Evolutionary conservation across 2,888 invertebrate genomes (phyloP).

Genomic region (Drosophila subsilvestris): DNA sequence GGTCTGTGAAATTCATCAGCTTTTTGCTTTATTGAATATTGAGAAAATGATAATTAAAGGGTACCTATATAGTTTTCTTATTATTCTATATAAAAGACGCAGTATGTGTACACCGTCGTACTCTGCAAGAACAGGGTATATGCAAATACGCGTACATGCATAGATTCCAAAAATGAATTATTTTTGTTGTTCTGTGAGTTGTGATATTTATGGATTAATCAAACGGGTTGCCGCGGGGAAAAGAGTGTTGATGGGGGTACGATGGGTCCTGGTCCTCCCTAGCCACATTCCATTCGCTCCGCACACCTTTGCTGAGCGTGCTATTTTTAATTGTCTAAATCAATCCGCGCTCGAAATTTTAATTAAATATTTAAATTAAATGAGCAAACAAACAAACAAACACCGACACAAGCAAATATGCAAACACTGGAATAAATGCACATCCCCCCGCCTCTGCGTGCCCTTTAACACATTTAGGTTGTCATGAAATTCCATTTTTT

Average conservation of each 20-base stretch:
- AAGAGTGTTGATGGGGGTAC: not conserved
- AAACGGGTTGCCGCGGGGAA: not conserved
- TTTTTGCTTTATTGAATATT: no score
- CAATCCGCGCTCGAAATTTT: conserved; percentile 76
- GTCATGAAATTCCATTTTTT: conserved; percentile 60
- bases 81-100: no score
- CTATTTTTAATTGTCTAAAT: conserved; percentile 74
- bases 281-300: not conserved
- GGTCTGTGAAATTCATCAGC: no score
- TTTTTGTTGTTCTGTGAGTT: not conserved
- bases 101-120: not conserved
- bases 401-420: conserved; percentile 25
- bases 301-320: conserved; percentile 42
- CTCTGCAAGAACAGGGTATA: not conserved
- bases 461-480: conserved; percentile 27
- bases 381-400: conserved; percentile 59
- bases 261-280: not conserved
- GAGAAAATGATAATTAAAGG: no score
- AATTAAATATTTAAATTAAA: conserved; percentile 78
- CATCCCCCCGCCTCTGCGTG: conserved; percentile 4
- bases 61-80: no score
- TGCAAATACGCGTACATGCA: not conserved
- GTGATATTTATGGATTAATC: not conserved
- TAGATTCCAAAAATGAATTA: not conserved
- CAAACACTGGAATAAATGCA: conserved; percentile 23